Evolutionary conservation across 64 coral and sea anemone genomes (phyloP), one percentile per base, ranked within the genome.

Genomic region (Stichodactyla helianthus): DNA sequence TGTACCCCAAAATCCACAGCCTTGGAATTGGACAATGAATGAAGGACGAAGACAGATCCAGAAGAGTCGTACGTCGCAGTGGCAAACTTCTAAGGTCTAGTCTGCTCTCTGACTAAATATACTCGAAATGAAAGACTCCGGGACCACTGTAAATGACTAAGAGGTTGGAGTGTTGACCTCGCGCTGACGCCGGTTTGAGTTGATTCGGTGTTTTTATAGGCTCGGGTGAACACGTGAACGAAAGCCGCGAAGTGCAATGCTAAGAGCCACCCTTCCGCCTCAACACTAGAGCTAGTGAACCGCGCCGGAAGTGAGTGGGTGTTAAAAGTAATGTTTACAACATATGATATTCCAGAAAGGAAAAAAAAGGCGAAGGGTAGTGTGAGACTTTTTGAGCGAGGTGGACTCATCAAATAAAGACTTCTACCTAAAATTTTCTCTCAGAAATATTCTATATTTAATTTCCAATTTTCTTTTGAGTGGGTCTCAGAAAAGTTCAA

Each of bases 201-300:
- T 74, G 68, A 74, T 74, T 74, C 68, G 68, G 68, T 74, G 68
- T 74, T 74, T 74, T 74, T 74, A 74, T 74, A 74, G 68, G 68
- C 26, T 74, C 68, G 68, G 68, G 23, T 74, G 11, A 74, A 27
- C 68, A 74, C 68, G 25, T 25, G 68, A 74, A 74, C 68, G 25
- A 26, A 31, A 74, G 68, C 68, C 68, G 68, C 68, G 68, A 74
- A 74, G 10, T 27, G 27, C 10, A 25, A 70, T 18, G 18, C 65
- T 25, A 22, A 70, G 19, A n/a, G 5, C 68, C 68, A 9, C 68
- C 68, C 26, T 74, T 74, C 68, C 68, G 68, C 68, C 25, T 74
- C 7, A 9, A 74, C 26, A 31, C 68, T 74, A 25, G 68, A 74
- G 25, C 7, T 10, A 74, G 68, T 31, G n/a, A 14, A 74, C 68